Base-by-base conservation (phyloP, 2,113 vertebrate genomes). In the Tamias sibiricus region DNA sequence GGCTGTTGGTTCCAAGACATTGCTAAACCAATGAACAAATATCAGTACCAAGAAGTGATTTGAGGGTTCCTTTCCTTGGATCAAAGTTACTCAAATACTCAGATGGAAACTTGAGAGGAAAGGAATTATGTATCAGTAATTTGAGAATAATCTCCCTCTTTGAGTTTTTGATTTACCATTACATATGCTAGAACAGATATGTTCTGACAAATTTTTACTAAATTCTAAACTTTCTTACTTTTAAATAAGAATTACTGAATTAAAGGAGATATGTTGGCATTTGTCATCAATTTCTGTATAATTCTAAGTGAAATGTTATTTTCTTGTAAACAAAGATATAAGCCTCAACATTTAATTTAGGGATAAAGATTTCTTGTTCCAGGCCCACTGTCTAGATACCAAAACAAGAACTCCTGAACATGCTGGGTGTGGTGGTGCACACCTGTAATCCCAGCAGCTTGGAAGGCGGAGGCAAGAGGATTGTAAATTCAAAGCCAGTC, bases 181-280 rank as follows among this genome's bases (percentile, higher is more conserved):
- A 66, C 17, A n/a, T 69, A 44, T 76, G 4, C 44, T 96, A 74
- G 44, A 22, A 87, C 6, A 72, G 59, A 57, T 81, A 54, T 81
- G 77, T 93, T 95, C 76, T 95, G 80, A 76, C 16, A 91, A 8
- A 83, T 35, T 64, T 97, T 94, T 75, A 37, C 32, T 68, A 54
- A 92, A 72, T 74, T 37, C 4, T 68, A 88, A 77, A 1, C 12
- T 92, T 54, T 32, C 87, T 89, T 52, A 68, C 20, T 62, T 68
- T 91, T 95, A 85, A 59, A 22, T 40, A 91, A 88, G 47, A 92
- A 84, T 77, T 94, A 35, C 74, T 64, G 14, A 94, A 77, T 35
- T 24, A 87, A 66, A 92, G 24, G 9, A 76, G 20, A 81, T 17
- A 22, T 40, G 19, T 66, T 80, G 80, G 49, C 37, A 57, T 17